Conservation (phyloP, 2,113 vertebrate genomes). For the Xenopus borealis region DNA sequence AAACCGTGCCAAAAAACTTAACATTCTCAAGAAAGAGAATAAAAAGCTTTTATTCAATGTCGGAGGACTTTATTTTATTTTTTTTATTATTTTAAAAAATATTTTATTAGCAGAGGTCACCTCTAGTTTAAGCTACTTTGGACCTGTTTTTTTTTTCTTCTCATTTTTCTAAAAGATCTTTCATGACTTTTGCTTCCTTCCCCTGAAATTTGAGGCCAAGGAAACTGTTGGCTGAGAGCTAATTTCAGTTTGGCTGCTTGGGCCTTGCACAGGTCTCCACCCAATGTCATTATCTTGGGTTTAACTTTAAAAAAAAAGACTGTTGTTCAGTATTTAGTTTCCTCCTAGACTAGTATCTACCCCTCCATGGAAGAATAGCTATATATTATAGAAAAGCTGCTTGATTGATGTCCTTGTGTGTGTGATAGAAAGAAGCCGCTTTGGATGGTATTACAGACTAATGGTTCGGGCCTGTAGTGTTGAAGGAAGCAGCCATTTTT, state of each 20-base stretch:
- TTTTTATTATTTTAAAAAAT: slow-evolving; percentile 55
- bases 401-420: too few species aligned
- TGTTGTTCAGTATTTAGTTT: not conserved
- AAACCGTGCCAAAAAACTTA: slow-evolving; percentile 68
- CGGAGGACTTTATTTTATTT: slow-evolving; percentile 58
- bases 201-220: slow-evolving; percentile 70
- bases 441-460: too few species aligned
- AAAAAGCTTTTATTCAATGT: slow-evolving; percentile 26
- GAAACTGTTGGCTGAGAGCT: slow-evolving; percentile 79
- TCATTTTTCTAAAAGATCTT: slow-evolving; percentile 54
- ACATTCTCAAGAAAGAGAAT: slow-evolving; percentile 61
- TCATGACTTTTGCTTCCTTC: slow-evolving; percentile 63
- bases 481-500: too few species aligned
- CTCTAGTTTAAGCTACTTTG: slow-evolving; percentile 35
- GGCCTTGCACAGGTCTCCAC: slow-evolving; percentile 76
- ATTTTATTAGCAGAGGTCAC: slow-evolving; percentile 64
- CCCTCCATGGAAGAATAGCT: too few species aligned
- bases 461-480: too few species aligned
- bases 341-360: not conserved
- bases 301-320: slow-evolving; percentile 68
- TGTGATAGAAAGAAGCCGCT: too few species aligned
- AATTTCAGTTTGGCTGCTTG: slow-evolving; percentile 83
- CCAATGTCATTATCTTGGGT: slow-evolving; percentile 88
- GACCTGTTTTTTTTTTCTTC: slow-evolving; percentile 3
- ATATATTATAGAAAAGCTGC: too few species aligned